These are phyloP conservation scores for Agonopterix heracliana DNA, from an alignment of 2,888 invertebrate species.

Conservation along the genomic window DNA sequence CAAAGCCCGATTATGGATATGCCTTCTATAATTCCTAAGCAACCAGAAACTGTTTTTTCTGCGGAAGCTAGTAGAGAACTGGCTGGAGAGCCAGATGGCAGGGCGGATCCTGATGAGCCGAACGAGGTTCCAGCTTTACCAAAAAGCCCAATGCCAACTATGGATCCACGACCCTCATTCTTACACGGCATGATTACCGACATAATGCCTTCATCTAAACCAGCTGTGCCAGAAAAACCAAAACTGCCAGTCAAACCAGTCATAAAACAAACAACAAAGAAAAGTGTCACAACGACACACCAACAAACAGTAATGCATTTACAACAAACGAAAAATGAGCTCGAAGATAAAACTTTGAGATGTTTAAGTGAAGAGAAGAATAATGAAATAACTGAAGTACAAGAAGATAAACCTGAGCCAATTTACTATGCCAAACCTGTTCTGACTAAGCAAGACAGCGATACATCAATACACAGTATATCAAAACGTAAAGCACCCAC, in stretches of 20 bases:
- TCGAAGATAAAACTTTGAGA: constrained; percentile 41
- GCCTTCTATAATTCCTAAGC: constrained; percentile 65
- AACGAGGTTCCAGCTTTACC: constrained; percentile 82
- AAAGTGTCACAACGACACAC: constrained; percentile 45
- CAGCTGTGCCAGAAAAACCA: constrained; percentile 84
- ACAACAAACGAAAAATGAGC: constrained; percentile 59
- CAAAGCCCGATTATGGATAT: constrained; percentile 68
- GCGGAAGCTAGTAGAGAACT: constrained; percentile 83
- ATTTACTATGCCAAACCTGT: constrained; percentile 67
- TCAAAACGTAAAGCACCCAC: constrained; percentile 87
- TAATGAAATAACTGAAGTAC: constrained; percentile 53
- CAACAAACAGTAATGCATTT: constrained; percentile 72
- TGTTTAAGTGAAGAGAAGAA: constrained; percentile 49
- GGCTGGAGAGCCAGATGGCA: constrained; percentile 91
- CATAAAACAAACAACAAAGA: constrained; percentile 70
- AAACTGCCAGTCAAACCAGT: constrained; percentile 75
- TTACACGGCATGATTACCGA: constrained; percentile 79
- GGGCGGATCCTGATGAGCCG: constrained; percentile 86
- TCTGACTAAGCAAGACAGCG: constrained; percentile 75
- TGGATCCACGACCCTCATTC: constrained; percentile 81
- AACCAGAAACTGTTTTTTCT: constrained; percentile 59
- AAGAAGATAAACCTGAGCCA: constrained; percentile 56
- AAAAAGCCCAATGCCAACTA: constrained; percentile 79
- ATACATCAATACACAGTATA: constrained; percentile 69
- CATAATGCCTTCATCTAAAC: constrained; percentile 64